Base-by-base conservation (phyloP, 2,113 vertebrate species). In the Hassar affinis region DNA sequence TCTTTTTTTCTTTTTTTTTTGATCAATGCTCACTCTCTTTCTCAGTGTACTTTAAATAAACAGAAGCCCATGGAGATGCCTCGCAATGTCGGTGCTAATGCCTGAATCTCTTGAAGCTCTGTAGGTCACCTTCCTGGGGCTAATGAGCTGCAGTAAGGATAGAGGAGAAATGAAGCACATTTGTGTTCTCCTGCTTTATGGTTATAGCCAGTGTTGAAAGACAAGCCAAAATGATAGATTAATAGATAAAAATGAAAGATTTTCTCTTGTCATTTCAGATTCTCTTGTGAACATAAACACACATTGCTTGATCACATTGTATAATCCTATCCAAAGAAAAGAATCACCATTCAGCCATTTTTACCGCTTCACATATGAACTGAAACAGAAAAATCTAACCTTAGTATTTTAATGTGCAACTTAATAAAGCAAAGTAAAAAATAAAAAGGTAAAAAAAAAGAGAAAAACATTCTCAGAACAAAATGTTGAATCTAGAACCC, bases 71-170 rank as follows among this genome's bases (percentile, higher is more conserved):
- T 59, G 66, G 74, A 72, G 90, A 90, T 91, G 56, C 85, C 61
- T 85, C 52, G 89, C 84, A 92, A 90, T 88, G 89, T 88, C 90
- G 89, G 80, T 14, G 51, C 83, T 84, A 87, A 86, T 56, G 51
- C 30, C 35, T 77, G 47, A 56, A 77, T 56, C 80, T 57, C 80
- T 80, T 83, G 77, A 77, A 59, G 54, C 52, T 78, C 27, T 6
- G 25, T 75, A 52, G 84, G 80, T 87, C 84, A 87, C 86, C 77
- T 87, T 87, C 76, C 68, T 74, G 54, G 38, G 18, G 45, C 22
- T 42, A 52, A 79, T 83, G 78, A 83, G 52, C 18, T 35, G 27
- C 74, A 4, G 47, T 81, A 33, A 35, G 56, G 14, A 33, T 30
- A 6, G 33, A 27, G 56, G 61, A 74, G 51, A 56, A 20, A 69